Evolutionary conservation across 1,140 invertebrate genomes (phyloP).

Genomic region (Tetramorium simillimum): DNA sequence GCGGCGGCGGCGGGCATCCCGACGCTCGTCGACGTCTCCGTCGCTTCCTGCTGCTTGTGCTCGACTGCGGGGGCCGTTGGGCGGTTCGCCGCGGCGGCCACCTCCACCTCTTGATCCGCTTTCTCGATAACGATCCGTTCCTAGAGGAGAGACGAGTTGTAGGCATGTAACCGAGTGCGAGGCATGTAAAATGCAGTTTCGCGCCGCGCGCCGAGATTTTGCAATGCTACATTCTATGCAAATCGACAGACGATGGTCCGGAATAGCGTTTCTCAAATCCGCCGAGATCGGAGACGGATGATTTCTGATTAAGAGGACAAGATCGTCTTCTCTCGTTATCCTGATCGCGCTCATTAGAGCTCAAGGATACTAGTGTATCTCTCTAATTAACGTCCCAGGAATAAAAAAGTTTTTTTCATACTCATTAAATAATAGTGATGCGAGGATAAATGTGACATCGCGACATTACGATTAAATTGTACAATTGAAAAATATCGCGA

Average conservation of each 20-base stretch:
- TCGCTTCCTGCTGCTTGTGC: conserved; percentile 70
- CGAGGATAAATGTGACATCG: neutral
- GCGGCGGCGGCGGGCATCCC: conserved; percentile 9
- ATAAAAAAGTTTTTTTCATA: neutral
- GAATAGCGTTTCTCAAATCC: conserved; percentile 75
- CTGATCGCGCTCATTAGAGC: neutral
- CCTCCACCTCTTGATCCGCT: conserved; percentile 66
- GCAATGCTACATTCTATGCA: conserved; percentile 84
- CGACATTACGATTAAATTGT: neutral
- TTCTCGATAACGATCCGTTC: conserved; percentile 80
- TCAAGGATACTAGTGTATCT: neutral
- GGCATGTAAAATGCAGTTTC: conserved; percentile 45
- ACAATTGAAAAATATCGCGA: conserved; percentile 6
- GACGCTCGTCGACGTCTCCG: conserved; percentile 59
- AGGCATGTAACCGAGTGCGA: conserved; percentile 54
- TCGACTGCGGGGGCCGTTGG: conserved; percentile 73
- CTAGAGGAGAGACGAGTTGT: conserved; percentile 71
- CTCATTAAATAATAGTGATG: neutral
- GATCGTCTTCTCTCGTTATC: neutral
- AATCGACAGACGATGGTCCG: conserved; percentile 67
- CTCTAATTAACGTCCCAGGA: neutral
- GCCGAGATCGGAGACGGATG: neutral
- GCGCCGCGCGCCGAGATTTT: conserved; percentile 77
- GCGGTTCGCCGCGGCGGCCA: conserved; percentile 60
- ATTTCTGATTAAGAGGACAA: conserved; percentile 6